Conservation (phyloP, 2,113 vertebrate species). For the Gnathonemus longibarbis region DNA sequence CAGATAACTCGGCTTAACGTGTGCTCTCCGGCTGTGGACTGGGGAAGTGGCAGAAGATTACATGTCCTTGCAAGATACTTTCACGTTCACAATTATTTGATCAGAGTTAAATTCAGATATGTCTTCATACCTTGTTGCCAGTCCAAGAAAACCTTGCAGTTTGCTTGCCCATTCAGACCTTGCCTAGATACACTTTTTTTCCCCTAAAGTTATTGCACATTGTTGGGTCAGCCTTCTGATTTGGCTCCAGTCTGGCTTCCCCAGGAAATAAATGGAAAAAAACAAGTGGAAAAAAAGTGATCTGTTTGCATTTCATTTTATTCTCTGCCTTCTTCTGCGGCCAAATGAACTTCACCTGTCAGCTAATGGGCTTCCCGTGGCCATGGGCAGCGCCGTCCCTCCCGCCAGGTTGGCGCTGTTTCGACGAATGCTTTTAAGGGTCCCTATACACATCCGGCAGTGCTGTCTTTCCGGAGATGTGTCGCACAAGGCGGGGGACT, state of each 20-base stretch:
- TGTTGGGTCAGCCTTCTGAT: slow-evolving; percentile 3
- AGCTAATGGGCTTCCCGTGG: not conserved
- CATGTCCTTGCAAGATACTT: not conserved
- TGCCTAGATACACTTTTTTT: slow-evolving; percentile 5
- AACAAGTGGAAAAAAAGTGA: not conserved
- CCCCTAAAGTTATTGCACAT: not conserved
- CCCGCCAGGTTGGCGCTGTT: not conserved
- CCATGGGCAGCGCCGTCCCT: not conserved
- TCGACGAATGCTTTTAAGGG: slow-evolving; percentile 16
- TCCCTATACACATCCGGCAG: not conserved
- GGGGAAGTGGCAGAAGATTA: not conserved
- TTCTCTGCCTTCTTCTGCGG: not conserved
- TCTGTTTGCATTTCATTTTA: not conserved
- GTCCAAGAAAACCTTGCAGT: not conserved
- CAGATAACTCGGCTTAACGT: not conserved
- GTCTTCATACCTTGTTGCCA: not conserved
- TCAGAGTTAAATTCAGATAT: not conserved
- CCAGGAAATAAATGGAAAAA: not conserved
- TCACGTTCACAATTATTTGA: not conserved
- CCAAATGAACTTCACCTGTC: slow-evolving; percentile 7
- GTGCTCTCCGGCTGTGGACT: not conserved
- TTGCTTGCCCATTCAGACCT: not conserved
- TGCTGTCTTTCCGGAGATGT: not conserved
- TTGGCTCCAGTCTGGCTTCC: not conserved
- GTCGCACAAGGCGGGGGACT: not conserved